phyloP scores from a whole-genome alignment of 2,888 invertebrate genomes.

The Aricia artaxerxes region DNA sequence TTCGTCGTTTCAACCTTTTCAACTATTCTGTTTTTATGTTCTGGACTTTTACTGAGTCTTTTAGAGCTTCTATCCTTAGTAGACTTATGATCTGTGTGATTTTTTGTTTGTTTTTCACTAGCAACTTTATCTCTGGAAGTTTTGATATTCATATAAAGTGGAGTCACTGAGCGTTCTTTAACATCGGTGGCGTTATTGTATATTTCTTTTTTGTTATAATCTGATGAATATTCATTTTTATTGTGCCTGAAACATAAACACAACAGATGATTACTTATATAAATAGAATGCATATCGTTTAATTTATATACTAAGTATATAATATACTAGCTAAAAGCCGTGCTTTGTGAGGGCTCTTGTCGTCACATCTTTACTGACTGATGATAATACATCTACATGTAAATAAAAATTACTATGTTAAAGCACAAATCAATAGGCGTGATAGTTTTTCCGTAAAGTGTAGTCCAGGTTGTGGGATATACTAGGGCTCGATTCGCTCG shows the following conservation, averaged over 20 bases:
- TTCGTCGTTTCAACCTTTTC: slow-evolving; percentile 18
- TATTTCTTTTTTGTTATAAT: slow-evolving; percentile 31
- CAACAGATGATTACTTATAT: not conserved
- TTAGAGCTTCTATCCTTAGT: not conserved
- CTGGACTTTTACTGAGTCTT: slow-evolving; percentile 18
- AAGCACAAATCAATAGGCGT: too few species aligned
- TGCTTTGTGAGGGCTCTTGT: too few species aligned
- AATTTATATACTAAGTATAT: too few species aligned
- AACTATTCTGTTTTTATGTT: not conserved
- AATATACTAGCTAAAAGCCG: too few species aligned
- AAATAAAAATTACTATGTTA: too few species aligned
- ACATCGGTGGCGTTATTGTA: slow-evolving; percentile 20
- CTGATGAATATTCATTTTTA: slow-evolving; percentile 8
- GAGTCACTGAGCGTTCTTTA: slow-evolving; percentile 17
- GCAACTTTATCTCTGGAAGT: not conserved
- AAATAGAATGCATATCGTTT: too few species aligned
- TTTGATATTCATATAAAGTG: slow-evolving; percentile 28
- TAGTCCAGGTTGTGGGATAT: too few species aligned
- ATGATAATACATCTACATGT: too few species aligned
- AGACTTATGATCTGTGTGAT: slow-evolving; percentile 32
- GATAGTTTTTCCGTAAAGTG: too few species aligned
- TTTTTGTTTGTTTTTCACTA: slow-evolving; percentile 33
- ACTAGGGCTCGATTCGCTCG: too few species aligned
- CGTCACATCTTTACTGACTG: too few species aligned
- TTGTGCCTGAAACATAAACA: slow-evolving; percentile 15